phyloP scores from a whole-genome alignment of 2,113 vertebrate genomes.

The Columbina picui region DNA sequence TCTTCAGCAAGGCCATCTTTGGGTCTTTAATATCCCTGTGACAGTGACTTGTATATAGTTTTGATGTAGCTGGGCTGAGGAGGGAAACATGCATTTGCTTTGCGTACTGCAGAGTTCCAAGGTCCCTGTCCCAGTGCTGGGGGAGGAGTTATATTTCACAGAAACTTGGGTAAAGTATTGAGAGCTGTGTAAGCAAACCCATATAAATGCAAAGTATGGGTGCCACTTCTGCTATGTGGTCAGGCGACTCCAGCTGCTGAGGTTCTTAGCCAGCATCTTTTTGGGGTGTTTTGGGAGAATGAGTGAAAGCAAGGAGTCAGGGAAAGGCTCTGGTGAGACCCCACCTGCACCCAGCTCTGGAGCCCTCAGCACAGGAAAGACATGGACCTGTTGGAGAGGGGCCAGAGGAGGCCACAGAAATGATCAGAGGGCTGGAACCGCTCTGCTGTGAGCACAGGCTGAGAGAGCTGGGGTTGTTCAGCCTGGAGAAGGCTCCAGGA shows the following conservation, averaged over 20 bases:
- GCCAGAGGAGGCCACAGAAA: too few species aligned
- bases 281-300: neutral
- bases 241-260: neutral
- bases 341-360: too few species aligned
- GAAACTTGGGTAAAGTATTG: neutral
- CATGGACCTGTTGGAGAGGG: too few species aligned
- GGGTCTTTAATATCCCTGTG: neutral
- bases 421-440: too few species aligned
- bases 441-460: too few species aligned
- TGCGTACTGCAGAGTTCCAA: neutral
- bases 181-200: neutral
- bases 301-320: neutral
- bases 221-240: neutral
- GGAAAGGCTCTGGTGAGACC: neutral
- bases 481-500: too few species aligned
- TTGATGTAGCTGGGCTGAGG: neutral
- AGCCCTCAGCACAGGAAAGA: too few species aligned
- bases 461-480: too few species aligned
- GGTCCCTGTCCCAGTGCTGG: neutral
- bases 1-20: conserved; percentile 27
- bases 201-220: neutral
- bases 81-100: neutral
- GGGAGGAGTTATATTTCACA: neutral
- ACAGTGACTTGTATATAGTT: neutral
- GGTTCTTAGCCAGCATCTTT: neutral